Conservation (phyloP, 2,888 invertebrate species). For the Callyntrura sp. region DNA sequence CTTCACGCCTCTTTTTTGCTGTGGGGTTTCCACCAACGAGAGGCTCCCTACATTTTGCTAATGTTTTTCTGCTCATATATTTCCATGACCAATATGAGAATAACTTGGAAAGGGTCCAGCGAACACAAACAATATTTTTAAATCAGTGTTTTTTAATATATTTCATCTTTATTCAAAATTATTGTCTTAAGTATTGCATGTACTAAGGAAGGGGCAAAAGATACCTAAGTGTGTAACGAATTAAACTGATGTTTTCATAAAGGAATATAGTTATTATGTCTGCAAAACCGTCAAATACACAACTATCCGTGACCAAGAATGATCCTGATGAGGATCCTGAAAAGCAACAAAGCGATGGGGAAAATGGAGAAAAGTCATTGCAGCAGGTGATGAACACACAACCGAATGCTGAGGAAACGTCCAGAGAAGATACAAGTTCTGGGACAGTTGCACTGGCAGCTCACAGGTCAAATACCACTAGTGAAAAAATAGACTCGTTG, state of each 20-base stretch:
- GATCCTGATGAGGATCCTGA: not conserved
- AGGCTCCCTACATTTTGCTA: too few species aligned
- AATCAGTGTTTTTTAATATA: not conserved
- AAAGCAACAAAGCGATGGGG: not conserved
- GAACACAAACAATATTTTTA: not conserved
- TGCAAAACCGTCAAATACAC: not conserved
- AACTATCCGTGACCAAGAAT: not conserved
- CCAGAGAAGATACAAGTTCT: not conserved
- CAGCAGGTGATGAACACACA: not conserved
- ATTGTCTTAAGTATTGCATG: not conserved
- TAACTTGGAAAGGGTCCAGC: too few species aligned
- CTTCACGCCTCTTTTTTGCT: too few species aligned
- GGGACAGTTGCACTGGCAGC: not conserved
- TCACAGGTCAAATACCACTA: not conserved
- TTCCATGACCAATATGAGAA: too few species aligned
- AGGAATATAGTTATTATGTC: not conserved
- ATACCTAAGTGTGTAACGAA: not conserved
- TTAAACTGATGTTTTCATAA: not conserved
- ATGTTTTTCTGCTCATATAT: too few species aligned
- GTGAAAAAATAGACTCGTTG: conserved; percentile 2
- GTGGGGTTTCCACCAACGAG: too few species aligned
- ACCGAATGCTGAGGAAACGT: not conserved
- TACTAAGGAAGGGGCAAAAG: not conserved
- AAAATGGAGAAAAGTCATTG: not conserved
- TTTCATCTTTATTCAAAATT: not conserved